A percentile compares a stretch with the other conserved stretches of the same genome.
Conservation (phyloP, 2,888 invertebrate species). For the Diadegma fenestrale region DNA sequence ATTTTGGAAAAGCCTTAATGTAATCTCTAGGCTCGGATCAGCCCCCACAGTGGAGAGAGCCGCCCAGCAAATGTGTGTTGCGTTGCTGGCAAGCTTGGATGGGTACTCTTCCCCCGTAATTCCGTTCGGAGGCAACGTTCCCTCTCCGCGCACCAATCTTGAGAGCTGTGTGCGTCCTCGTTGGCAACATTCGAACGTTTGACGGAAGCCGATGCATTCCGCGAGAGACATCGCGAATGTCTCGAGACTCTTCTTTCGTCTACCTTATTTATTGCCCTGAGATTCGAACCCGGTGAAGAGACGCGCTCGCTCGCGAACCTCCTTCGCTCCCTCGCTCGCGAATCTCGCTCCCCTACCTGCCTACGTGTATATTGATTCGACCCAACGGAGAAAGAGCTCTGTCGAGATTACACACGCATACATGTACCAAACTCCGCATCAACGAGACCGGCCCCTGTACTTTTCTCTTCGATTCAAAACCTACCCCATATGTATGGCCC, state of each 20-base stretch:
- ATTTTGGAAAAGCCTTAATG: slow-evolving; percentile 83
- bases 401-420: slow-evolving; percentile 11
- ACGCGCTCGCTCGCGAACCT: slow-evolving; percentile 48
- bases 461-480: slow-evolving; percentile 21
- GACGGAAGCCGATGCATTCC: slow-evolving; percentile 83
- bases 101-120: slow-evolving; percentile 59
- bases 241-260: slow-evolving; percentile 79
- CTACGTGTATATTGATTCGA: slow-evolving; percentile 46
- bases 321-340: slow-evolving; percentile 38
- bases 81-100: slow-evolving; percentile 31
- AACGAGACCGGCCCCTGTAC: slow-evolving; percentile 10
- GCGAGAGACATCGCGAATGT: slow-evolving; percentile 82
- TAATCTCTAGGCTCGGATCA: slow-evolving; percentile 82
- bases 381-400: slow-evolving; percentile 38
- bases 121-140: slow-evolving; percentile 26
- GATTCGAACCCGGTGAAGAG: slow-evolving; percentile 74
- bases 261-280: slow-evolving; percentile 82
- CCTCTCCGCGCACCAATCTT: slow-evolving; percentile 60
- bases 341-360: slow-evolving; percentile 28
- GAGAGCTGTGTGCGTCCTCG: slow-evolving; percentile 61
- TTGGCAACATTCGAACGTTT: slow-evolving; percentile 75
- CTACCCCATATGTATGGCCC: neutral
- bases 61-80: slow-evolving; percentile 47
- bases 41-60: slow-evolving; percentile 51
- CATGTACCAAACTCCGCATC: neutral